A percentile compares a stretch with the other conserved stretches of the same genome.
These are phyloP conservation scores for Tursiops truncatus DNA, from an alignment of 2,113 vertebrate species.

Conservation along the genomic window DNA sequence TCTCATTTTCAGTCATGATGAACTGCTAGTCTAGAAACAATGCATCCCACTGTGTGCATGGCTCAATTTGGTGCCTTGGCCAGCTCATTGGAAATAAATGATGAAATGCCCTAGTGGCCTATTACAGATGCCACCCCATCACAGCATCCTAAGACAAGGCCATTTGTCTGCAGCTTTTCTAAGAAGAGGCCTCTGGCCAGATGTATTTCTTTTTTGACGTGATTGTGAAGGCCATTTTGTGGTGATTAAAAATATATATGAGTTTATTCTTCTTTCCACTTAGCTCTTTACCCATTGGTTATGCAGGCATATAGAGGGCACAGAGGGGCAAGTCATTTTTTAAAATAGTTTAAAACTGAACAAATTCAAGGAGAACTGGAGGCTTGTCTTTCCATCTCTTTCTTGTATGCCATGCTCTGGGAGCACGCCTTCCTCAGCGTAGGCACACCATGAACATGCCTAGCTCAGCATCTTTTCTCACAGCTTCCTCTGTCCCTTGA, in stretches of 20 bases:
- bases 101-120: not conserved
- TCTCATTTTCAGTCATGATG: conserved; percentile 55
- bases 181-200: conserved; percentile 14
- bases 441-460: not conserved
- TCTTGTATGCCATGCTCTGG: not conserved
- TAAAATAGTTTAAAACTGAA: not conserved
- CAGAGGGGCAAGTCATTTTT: not conserved
- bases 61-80: conserved; percentile 30
- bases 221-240: not conserved
- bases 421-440: not conserved
- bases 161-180: conserved; percentile 28
- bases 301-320: not conserved
- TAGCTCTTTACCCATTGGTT: not conserved
- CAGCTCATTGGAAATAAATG: not conserved
- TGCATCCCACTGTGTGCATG: not conserved
- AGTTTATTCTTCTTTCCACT: conserved; percentile 16
- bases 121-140: not conserved
- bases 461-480: not conserved
- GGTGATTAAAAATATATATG: not conserved
- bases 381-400: not conserved
- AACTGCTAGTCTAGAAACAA: conserved; percentile 7
- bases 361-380: not conserved
- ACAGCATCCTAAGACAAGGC: not conserved
- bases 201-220: not conserved
- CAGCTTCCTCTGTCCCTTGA: not conserved